phyloP scores from a whole-genome alignment of 1,140 invertebrate species.

The Rhynchophorus ferrugineus region DNA sequence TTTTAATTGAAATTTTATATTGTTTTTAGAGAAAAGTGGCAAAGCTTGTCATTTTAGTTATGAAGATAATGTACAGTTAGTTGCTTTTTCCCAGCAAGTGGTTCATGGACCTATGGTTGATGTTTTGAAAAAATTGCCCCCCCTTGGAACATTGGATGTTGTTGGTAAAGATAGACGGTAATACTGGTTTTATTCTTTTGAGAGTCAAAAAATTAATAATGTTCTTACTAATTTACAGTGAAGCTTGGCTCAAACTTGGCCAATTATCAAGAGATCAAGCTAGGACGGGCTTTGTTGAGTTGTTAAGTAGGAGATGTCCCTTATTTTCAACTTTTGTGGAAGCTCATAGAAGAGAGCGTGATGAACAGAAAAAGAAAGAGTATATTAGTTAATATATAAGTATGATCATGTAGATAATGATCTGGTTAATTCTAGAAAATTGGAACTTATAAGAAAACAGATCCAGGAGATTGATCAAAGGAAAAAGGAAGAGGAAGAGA shows the following conservation, averaged over 20 bases:
- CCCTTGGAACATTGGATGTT: slow-evolving; percentile 88
- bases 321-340: slow-evolving; percentile 87
- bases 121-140: slow-evolving; percentile 61
- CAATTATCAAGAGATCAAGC: slow-evolving; percentile 78
- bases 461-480: slow-evolving; percentile 47
- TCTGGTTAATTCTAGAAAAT: slow-evolving; percentile 36
- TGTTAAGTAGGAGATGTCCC: slow-evolving; percentile 79
- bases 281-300: slow-evolving; percentile 85
- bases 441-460: slow-evolving; percentile 32
- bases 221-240: slow-evolving; percentile 22
- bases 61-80: slow-evolving; percentile 83
- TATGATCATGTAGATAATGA: slow-evolving; percentile 34
- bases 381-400: slow-evolving; percentile 39
- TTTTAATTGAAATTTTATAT: slow-evolving; percentile 5
- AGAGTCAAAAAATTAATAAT: no score
- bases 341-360: slow-evolving; percentile 78
- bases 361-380: slow-evolving; percentile 55
- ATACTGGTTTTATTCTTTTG: neutral
- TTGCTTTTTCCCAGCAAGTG: slow-evolving; percentile 89
- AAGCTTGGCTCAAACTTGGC: slow-evolving; percentile 88
- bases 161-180: slow-evolving; percentile 82
- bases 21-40: slow-evolving; percentile 87
- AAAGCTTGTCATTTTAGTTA: slow-evolving; percentile 92
- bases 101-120: slow-evolving; percentile 74
- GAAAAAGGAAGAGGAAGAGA: slow-evolving; percentile 56